phyloP scores from a whole-genome alignment of 2,888 invertebrate species.

The Oegoconia quadripuncta region DNA sequence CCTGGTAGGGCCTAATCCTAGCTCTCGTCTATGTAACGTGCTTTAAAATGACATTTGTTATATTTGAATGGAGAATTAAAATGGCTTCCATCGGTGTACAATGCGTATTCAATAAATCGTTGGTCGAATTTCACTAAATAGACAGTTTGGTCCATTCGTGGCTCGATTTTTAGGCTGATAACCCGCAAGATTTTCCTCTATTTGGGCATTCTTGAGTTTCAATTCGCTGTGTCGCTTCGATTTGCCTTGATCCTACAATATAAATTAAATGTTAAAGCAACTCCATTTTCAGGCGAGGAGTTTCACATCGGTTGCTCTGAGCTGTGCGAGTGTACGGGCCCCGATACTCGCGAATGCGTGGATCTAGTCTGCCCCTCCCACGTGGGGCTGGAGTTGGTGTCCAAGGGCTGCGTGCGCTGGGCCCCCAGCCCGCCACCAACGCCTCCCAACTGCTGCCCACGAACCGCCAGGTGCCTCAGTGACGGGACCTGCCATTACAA shows the following conservation, averaged over 20 bases:
- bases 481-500: slow-evolving; percentile 90
- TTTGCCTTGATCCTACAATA: background rate
- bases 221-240: no score
- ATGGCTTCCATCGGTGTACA: no score
- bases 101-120: no score
- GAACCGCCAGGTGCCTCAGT: slow-evolving; percentile 86
- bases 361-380: slow-evolving; percentile 90
- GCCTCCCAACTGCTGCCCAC: slow-evolving; percentile 90
- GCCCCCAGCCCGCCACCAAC: slow-evolving; percentile 87
- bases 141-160: no score
- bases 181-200: no score
- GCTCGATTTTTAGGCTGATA: no score
- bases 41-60: no score
- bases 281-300: slow-evolving; percentile 79
- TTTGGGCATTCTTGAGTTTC: no score
- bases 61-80: no score
- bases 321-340: slow-evolving; percentile 86
- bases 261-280: background rate
- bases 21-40: no score
- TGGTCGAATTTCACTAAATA: no score
- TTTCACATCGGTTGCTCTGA: slow-evolving; percentile 91
- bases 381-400: slow-evolving; percentile 90
- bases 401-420: slow-evolving; percentile 92
- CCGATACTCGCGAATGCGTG: slow-evolving; percentile 83
- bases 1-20: no score